phyloP scores from a whole-genome alignment of 2,888 invertebrate genomes.

The Drosophila fungiperda region DNA sequence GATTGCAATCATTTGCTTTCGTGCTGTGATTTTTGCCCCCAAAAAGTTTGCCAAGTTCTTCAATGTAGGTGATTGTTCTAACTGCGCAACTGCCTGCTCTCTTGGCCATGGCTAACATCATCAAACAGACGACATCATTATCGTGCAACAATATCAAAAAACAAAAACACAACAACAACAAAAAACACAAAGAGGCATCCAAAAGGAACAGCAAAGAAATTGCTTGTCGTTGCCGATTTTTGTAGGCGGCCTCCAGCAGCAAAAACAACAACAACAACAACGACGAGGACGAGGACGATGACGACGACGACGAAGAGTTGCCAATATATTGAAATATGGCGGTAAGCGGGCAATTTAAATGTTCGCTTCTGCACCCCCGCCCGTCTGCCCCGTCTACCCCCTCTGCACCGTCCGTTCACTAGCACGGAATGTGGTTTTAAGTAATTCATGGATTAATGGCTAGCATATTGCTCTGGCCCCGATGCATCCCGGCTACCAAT shows the following conservation, averaged over 20 bases:
- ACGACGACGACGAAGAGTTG: constrained; percentile 33
- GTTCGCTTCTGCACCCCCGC: constrained; percentile 25
- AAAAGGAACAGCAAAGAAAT: constrained; percentile 60
- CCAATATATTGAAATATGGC: constrained; percentile 80
- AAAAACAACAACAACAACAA: constrained; percentile 8
- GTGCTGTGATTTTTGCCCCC: constrained; percentile 77
- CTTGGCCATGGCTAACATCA: constrained; percentile 67
- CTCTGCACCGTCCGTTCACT: background rate
- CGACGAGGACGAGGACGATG: background rate
- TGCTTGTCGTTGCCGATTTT: constrained; percentile 68
- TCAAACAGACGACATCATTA: constrained; percentile 82
- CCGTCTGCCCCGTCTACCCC: constrained; percentile 6
- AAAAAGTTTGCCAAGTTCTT: constrained; percentile 64
- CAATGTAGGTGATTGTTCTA: constrained; percentile 75
- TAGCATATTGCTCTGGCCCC: constrained; percentile 74
- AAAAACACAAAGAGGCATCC: constrained; percentile 20
- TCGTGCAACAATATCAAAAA: constrained; percentile 78
- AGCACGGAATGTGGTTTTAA: constrained; percentile 79
- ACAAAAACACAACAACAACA: constrained; percentile 18
- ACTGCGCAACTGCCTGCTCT: constrained; percentile 36
- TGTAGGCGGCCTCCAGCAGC: constrained; percentile 67
- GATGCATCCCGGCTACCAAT: constrained; percentile 29
- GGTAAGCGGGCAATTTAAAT: constrained; percentile 81
- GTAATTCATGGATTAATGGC: constrained; percentile 80
- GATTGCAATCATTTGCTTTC: constrained; percentile 80